A percentile compares a stretch with the other conserved stretches of the same genome.
phyloP scores from a whole-genome alignment of 2,797 vertebrate species.

The Manis crassicaudata region DNA sequence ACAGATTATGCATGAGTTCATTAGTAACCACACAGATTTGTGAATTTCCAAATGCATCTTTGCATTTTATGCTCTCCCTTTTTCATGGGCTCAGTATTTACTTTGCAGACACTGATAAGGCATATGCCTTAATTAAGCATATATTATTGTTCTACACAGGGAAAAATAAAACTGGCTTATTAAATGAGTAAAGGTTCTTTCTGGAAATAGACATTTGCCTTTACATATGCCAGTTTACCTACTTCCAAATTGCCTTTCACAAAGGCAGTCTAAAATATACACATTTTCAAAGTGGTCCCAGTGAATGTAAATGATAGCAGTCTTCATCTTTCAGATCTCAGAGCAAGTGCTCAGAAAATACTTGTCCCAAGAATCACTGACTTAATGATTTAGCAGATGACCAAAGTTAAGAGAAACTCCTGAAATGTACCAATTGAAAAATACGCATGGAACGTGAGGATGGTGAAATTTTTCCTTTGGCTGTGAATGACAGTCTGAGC shows the following conservation, averaged over 20 bases:
- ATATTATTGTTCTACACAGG: not conserved
- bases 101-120: not conserved
- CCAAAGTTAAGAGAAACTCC: not conserved
- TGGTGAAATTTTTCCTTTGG: not conserved
- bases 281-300: not conserved
- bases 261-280: not conserved
- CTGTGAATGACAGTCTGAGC: not conserved
- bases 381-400: not conserved
- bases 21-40: not conserved
- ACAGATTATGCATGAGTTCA: not conserved
- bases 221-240: not conserved
- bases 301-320: not conserved
- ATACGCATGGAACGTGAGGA: not conserved
- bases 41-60: not conserved
- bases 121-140: slow-evolving; percentile 4
- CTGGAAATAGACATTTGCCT: not conserved
- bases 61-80: not conserved
- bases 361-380: not conserved
- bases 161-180: not conserved
- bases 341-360: slow-evolving; percentile 25
- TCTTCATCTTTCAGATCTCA: slow-evolving; percentile 35
- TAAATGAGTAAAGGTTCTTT: slow-evolving; percentile 52
- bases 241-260: not conserved
- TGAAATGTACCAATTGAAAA: not conserved
- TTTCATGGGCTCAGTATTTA: not conserved